Conservation (phyloP, 1,140 invertebrate species). For the Maniola jurtina region DNA sequence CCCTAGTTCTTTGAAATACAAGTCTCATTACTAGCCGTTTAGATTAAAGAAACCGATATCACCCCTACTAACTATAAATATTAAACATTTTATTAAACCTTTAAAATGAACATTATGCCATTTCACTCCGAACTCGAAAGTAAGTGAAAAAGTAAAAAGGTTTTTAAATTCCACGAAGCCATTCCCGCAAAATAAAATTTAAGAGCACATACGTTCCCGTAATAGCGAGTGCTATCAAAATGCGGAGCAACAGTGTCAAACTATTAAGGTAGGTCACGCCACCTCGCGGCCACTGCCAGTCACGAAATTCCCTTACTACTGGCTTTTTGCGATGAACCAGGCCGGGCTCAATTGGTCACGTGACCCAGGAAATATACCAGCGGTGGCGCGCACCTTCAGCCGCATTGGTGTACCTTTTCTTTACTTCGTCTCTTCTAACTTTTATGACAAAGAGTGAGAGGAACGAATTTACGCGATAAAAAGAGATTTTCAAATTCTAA, state of each 20-base stretch:
- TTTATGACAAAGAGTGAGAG: too few species aligned
- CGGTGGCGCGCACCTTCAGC: too few species aligned
- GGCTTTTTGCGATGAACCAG: neutral
- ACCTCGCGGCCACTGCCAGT: slow-evolving; percentile 32
- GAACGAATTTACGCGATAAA: too few species aligned
- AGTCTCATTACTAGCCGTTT: neutral
- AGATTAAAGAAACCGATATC: too few species aligned
- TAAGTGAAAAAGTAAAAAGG: slow-evolving; percentile 5
- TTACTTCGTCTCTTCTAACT: too few species aligned
- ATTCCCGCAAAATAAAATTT: slow-evolving; percentile 12
- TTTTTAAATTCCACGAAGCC: slow-evolving; percentile 6
- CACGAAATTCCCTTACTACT: slow-evolving; percentile 37
- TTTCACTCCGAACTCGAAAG: neutral
- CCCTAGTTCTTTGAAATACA: neutral
- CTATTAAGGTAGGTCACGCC: slow-evolving; percentile 49
- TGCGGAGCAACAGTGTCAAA: slow-evolving; percentile 46
- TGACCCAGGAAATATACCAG: too few species aligned
- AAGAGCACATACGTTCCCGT: slow-evolving; percentile 11
- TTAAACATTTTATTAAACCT: neutral
- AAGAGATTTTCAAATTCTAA: too few species aligned
- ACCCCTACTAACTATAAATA: neutral
- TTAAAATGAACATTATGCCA: neutral
- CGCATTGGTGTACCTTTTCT: too few species aligned
- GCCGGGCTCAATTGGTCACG: too few species aligned
- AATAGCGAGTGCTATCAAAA: slow-evolving; percentile 38